Percentiles rank a stretch among this genome's conserved stretches.
Evolutionary conservation across 2,797 vertebrate species (phyloP).

Genomic region (Rhynchonycteris naso): DNA sequence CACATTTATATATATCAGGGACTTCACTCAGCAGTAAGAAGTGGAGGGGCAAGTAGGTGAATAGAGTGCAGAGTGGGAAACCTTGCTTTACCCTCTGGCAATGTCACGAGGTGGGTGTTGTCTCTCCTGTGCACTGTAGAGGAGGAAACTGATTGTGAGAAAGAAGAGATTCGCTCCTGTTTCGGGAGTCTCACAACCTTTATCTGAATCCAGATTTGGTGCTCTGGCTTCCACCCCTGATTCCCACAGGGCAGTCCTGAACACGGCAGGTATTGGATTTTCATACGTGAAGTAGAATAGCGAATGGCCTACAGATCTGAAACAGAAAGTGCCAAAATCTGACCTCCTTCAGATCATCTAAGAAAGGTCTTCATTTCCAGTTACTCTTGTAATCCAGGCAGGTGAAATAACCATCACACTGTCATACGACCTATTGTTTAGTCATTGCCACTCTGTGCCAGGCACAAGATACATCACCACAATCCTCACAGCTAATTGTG

Average conservation of each 20-base stretch:
- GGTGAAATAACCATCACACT: neutral
- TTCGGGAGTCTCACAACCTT: neutral
- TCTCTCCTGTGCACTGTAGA: neutral
- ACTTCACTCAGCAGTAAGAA: neutral
- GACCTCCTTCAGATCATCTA: neutral
- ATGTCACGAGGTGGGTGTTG: fast-evolving
- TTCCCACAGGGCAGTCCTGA: fast-evolving
- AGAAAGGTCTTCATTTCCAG: neutral
- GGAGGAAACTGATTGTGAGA: neutral
- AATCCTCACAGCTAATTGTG: neutral
- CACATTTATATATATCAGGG: neutral
- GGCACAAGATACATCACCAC: neutral
- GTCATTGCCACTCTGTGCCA: too few relatives aligned
- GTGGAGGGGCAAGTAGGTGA: fast-evolving
- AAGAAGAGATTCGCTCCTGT: neutral
- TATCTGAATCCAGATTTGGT: neutral
- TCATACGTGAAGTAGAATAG: neutral
- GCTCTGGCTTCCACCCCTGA: neutral
- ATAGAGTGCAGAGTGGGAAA: fast-evolving
- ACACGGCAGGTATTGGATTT: fast-evolving
- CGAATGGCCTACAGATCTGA: neutral
- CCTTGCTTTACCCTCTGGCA: neutral
- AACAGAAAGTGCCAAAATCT: neutral
- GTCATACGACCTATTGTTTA: neutral
- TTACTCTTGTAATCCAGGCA: neutral